These are phyloP conservation scores for Mormyrus hasselquistii DNA, from an alignment of 2,797 vertebrate species.

Conservation along the genomic window DNA sequence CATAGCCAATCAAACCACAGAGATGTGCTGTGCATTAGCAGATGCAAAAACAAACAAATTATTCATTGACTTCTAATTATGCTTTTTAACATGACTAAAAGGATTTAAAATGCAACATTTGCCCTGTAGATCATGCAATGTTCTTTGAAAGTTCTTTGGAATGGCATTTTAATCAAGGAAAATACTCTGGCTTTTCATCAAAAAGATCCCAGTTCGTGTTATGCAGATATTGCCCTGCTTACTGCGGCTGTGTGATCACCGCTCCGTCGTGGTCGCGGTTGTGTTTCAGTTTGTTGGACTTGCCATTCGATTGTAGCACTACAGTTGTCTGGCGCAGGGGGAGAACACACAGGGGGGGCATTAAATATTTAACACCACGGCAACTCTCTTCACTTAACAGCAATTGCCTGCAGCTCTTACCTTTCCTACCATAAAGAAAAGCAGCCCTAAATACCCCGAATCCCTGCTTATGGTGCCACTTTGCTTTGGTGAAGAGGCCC, in stretches of 20 bases:
- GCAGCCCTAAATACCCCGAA: background rate
- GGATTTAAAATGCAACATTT: background rate
- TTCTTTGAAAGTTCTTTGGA: background rate
- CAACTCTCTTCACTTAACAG: conserved; percentile 7
- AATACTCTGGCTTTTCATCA: background rate
- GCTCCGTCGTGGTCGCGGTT: conserved; percentile 28
- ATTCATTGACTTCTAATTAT: background rate
- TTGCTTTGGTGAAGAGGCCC: background rate
- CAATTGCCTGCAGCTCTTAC: background rate
- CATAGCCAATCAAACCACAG: background rate
- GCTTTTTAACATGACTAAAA: background rate
- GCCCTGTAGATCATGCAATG: background rate
- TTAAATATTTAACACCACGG: conserved; percentile 17
- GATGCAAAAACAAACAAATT: background rate
- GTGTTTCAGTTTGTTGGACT: conserved; percentile 44
- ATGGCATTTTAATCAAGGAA: background rate
- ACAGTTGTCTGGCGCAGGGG: conserved; percentile 44
- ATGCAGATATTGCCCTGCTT: background rate
- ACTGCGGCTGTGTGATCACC: background rate
- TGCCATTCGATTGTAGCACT: conserved; percentile 48
- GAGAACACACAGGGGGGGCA: conserved; percentile 40
- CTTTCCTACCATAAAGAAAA: background rate
- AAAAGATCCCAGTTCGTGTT: background rate
- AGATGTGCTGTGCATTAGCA: background rate
- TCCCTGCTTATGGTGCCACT: background rate